A percentile compares a stretch with the other conserved stretches of the same genome.
These are phyloP conservation scores for Drosophila pruinosa DNA, from an alignment of 1,140 invertebrate species.

Conservation along the genomic window DNA sequence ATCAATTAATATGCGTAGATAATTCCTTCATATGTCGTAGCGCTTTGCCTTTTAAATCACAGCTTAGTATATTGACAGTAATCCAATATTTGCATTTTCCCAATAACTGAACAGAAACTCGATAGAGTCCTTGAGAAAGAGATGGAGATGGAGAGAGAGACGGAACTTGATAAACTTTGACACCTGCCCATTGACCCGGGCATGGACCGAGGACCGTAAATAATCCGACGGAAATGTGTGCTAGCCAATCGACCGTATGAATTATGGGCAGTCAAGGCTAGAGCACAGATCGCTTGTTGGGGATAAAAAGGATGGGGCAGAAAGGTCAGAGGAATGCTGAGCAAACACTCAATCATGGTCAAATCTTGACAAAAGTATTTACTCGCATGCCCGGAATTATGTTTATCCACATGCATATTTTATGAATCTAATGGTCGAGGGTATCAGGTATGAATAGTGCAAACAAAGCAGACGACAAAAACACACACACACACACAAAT, in stretches of 20 bases:
- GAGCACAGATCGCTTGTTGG: slow-evolving; percentile 5
- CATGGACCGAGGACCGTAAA: slow-evolving; percentile 13
- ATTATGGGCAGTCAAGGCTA: slow-evolving; percentile 60
- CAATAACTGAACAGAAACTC: background rate
- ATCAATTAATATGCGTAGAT: no score
- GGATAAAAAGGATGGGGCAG: background rate
- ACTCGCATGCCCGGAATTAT: slow-evolving; percentile 70
- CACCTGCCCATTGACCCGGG: slow-evolving; percentile 42
- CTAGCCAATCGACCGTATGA: slow-evolving; percentile 72
- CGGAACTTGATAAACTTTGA: slow-evolving; percentile 15
- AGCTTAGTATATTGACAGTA: slow-evolving; percentile 7
- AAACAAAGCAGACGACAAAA: slow-evolving; percentile 49
- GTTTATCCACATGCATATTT: slow-evolving; percentile 79
- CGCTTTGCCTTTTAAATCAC: background rate
- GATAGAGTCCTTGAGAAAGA: no score
- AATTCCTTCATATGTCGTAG: no score
- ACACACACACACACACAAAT: slow-evolving; percentile 19
- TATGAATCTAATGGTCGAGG: slow-evolving; percentile 67
- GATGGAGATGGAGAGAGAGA: background rate
- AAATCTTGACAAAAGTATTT: slow-evolving; percentile 73
- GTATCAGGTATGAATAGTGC: slow-evolving; percentile 41
- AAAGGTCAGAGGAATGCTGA: background rate
- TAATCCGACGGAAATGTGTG: slow-evolving; percentile 37
- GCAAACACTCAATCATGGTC: slow-evolving; percentile 73
- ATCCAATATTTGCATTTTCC: slow-evolving; percentile 15